Evolutionary conservation across 2,113 vertebrate genomes (phyloP).

Genomic region (Fukomys damarensis): DNA sequence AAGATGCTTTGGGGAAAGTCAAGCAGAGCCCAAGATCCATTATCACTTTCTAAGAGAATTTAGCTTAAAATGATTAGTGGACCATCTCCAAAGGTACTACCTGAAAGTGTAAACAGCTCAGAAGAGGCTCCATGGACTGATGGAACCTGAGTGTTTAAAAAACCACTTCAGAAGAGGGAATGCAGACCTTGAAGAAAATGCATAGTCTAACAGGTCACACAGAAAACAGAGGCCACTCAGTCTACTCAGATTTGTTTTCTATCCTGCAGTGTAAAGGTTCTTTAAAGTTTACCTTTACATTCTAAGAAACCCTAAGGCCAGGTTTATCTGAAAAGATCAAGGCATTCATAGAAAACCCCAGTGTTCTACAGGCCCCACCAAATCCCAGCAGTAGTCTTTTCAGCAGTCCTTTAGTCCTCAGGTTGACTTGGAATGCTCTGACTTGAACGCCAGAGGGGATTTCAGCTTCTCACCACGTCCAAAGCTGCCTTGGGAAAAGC

Average conservation of each 20-base stretch:
- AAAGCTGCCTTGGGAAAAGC: conserved; percentile 11
- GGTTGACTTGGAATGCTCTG: conserved; percentile 32
- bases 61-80: not conserved
- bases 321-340: not conserved
- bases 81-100: not conserved
- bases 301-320: conserved; percentile 40
- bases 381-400: conserved; percentile 39
- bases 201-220: not conserved
- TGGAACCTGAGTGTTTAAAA: conserved; percentile 9
- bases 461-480: conserved; percentile 35
- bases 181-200: conserved; percentile 41
- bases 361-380: not conserved
- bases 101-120: not conserved
- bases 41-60: not conserved
- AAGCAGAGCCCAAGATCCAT: not conserved
- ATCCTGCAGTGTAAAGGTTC: conserved; percentile 30
- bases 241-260: conserved; percentile 49
- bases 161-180: conserved; percentile 2
- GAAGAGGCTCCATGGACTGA: not conserved
- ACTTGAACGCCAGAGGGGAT: conserved; percentile 43
- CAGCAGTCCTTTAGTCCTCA: conserved; percentile 19
- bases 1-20: not conserved
- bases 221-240: conserved; percentile 30
- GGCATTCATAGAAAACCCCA: not conserved
- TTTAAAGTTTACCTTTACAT: conserved; percentile 56